Conservation (phyloP, 2,888 invertebrate species). For the Coenonympha glycerion region DNA sequence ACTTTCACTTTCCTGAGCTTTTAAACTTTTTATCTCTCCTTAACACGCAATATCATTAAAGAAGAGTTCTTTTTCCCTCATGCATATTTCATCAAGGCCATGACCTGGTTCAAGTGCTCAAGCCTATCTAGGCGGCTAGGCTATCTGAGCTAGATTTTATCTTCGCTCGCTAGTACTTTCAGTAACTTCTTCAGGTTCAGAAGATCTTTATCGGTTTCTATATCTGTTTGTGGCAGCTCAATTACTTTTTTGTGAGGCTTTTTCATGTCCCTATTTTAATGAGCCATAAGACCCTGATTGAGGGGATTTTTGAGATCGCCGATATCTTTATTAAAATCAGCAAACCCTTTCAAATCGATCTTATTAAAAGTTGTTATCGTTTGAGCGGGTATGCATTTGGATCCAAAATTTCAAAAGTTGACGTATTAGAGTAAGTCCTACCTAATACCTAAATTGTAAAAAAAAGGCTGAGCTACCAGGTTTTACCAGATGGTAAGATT, state of each 20-base stretch:
- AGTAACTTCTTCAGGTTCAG: conserved; percentile 54
- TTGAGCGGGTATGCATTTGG: too few relatives aligned
- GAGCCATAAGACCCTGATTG: too few relatives aligned
- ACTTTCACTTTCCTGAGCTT: neutral
- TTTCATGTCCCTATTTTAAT: neutral
- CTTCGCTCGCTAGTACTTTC: conserved; percentile 27
- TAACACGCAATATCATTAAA: conserved; percentile 19
- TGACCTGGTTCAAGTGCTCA: conserved; percentile 56
- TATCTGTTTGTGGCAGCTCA: conserved; percentile 5
- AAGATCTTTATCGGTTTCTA: conserved; percentile 40
- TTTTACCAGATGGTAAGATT: too few relatives aligned
- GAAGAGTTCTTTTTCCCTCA: conserved; percentile 24
- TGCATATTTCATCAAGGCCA: conserved; percentile 37
- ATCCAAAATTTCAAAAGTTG: too few relatives aligned
- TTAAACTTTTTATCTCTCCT: neutral
- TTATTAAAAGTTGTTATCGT: too few relatives aligned
- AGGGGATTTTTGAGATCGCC: too few relatives aligned
- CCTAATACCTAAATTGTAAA: too few relatives aligned
- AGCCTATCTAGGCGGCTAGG: conserved; percentile 49
- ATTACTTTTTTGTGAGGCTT: conserved; percentile 1
- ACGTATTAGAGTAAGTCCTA: too few relatives aligned
- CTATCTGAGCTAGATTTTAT: conserved; percentile 57
- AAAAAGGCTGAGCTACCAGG: too few relatives aligned
- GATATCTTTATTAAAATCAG: neutral
- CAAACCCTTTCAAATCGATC: too few relatives aligned